Evolutionary conservation across 2,113 vertebrate species (phyloP).

Genomic region (Indri indri): DNA sequence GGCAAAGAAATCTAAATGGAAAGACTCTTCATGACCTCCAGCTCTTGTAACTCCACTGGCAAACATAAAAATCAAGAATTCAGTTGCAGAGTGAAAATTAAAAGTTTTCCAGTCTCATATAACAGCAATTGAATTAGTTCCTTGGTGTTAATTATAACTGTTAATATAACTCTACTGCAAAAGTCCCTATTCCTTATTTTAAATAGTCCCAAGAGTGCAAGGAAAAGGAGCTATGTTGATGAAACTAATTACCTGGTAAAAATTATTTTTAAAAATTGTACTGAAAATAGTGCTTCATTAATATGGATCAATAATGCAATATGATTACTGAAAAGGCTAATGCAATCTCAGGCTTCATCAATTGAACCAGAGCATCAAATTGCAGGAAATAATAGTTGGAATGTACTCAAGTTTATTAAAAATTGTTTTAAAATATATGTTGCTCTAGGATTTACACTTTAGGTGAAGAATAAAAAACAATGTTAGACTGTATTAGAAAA

Average conservation of each 20-base stretch:
- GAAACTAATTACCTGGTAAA: conserved; percentile 62
- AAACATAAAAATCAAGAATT: neutral
- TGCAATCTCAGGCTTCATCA: conserved; percentile 18
- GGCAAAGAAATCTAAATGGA: neutral
- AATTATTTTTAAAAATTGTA: conserved; percentile 49
- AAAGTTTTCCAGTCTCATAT: neutral
- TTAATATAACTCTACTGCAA: neutral
- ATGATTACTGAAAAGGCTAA: conserved; percentile 44
- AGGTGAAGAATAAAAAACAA: neutral
- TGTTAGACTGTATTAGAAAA: neutral
- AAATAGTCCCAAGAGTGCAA: conserved; percentile 1
- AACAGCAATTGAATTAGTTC: neutral
- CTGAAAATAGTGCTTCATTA: conserved; percentile 56
- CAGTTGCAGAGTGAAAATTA: neutral
- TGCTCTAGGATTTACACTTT: neutral
- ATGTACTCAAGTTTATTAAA: conserved; percentile 28
- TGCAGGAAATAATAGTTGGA: conserved; percentile 27
- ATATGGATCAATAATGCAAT: conserved; percentile 51
- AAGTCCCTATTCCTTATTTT: conserved; percentile 36
- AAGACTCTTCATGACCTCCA: neutral
- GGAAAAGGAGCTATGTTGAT: neutral
- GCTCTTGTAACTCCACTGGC: neutral
- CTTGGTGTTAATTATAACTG: conserved; percentile 35
- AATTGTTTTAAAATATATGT: conserved; percentile 17
- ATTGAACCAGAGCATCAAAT: conserved; percentile 16